phyloP scores from a whole-genome alignment of 2,888 invertebrate genomes.

The Vanessa cardui region DNA sequence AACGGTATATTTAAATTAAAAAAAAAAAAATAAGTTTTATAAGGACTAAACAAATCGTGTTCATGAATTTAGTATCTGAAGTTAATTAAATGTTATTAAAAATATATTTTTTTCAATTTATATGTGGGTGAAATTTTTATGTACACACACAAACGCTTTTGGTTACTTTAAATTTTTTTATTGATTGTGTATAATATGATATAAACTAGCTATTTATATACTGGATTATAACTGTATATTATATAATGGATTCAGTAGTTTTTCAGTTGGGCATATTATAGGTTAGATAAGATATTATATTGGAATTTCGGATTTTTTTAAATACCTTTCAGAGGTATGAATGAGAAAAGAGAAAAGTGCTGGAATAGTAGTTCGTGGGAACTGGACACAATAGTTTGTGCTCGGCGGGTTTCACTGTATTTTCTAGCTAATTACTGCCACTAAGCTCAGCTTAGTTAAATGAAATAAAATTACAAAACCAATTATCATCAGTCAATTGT shows the following conservation, averaged over 20 bases:
- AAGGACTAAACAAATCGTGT: too few species aligned
- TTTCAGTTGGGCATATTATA: too few species aligned
- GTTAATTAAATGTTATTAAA: too few species aligned
- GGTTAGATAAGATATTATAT: background rate
- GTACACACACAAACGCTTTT: too few species aligned
- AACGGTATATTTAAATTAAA: too few species aligned
- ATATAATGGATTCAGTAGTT: too few species aligned
- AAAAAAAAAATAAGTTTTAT: too few species aligned
- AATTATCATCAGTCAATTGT: background rate
- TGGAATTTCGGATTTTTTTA: slow-evolving; percentile 14
- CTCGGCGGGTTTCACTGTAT: slow-evolving; percentile 70
- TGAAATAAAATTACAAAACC: slow-evolving; percentile 2
- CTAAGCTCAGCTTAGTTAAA: slow-evolving; percentile 13
- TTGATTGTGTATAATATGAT: too few species aligned
- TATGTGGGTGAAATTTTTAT: background rate
- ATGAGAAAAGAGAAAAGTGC: slow-evolving; percentile 81
- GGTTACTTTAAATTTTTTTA: background rate
- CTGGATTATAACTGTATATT: too few species aligned
- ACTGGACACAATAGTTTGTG: slow-evolving; percentile 66
- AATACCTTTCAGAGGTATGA: slow-evolving; percentile 24
- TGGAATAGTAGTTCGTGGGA: slow-evolving; percentile 75
- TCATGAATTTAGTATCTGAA: too few species aligned
- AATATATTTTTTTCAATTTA: too few species aligned
- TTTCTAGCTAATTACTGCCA: slow-evolving; percentile 74
- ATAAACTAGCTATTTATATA: too few species aligned